A percentile compares a stretch with the other conserved stretches of the same genome.
Conservation (phyloP, 2,888 invertebrate species). For the Chaitophorus viminalis region DNA sequence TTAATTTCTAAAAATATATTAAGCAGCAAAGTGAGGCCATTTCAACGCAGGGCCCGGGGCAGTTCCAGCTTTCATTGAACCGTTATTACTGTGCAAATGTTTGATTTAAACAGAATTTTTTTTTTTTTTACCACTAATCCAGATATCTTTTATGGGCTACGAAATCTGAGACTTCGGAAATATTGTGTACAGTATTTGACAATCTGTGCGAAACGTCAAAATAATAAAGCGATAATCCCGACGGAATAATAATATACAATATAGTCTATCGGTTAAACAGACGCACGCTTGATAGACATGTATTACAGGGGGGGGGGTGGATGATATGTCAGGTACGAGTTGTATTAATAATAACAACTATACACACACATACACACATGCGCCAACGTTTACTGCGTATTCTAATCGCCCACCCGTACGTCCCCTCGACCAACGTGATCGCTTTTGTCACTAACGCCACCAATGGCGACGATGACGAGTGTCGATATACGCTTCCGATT, state of each 20-base stretch:
- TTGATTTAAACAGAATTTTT: too few species aligned
- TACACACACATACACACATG: neutral
- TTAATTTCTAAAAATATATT: too few species aligned
- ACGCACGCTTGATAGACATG: neutral
- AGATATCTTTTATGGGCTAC: too few species aligned
- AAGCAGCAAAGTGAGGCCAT: too few species aligned
- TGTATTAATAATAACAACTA: neutral
- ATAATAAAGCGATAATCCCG: neutral
- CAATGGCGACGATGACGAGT: neutral
- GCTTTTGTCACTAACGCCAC: too few species aligned
- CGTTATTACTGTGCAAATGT: too few species aligned
- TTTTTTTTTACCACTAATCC: too few species aligned
- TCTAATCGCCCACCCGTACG: neutral
- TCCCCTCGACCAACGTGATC: neutral
- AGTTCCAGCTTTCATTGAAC: too few species aligned
- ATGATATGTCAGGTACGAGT: neutral
- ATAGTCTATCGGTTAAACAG: neutral
- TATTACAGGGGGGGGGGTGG: neutral
- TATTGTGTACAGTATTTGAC: neutral
- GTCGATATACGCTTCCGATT: slow-evolving; percentile 2
- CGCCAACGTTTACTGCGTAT: neutral
- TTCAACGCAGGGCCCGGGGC: too few species aligned
- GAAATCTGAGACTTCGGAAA: too few species aligned
- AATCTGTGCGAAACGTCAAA: neutral
- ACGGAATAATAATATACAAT: neutral